Conservation (phyloP, 1,140 invertebrate genomes). For the Dreissena rostriformis region DNA sequence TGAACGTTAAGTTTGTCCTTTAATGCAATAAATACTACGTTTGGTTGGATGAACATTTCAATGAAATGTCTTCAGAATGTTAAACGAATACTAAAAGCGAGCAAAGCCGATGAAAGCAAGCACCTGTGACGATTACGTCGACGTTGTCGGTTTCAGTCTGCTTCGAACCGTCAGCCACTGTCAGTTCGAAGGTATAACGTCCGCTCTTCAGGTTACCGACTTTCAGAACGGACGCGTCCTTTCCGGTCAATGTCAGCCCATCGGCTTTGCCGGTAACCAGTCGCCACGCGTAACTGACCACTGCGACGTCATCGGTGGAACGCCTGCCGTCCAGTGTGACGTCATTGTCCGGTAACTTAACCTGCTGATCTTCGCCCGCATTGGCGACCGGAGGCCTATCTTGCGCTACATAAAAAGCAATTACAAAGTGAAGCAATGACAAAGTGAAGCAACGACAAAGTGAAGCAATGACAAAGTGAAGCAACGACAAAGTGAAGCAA, state of each 20-base stretch:
- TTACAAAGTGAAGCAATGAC: not conserved
- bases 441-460: too few relatives aligned
- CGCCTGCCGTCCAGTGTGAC: constrained; percentile 17
- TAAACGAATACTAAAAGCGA: too few relatives aligned
- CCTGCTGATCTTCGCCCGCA: constrained; percentile 12
- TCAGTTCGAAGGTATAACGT: constrained; percentile 11
- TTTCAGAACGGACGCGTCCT: not conserved
- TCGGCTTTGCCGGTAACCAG: not conserved
- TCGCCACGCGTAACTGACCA: constrained; percentile 20
- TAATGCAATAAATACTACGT: too few relatives aligned
- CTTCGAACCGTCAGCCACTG: constrained; percentile 3
- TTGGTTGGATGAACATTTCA: too few relatives aligned
- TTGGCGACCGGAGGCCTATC: constrained; percentile 27
- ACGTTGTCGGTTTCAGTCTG: constrained; percentile 29
- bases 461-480: too few relatives aligned
- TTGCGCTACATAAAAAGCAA: not conserved
- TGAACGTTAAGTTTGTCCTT: too few relatives aligned
- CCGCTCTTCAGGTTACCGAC: not conserved
- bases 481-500: too few relatives aligned
- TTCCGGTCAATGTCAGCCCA: not conserved
- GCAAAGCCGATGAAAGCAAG: not conserved
- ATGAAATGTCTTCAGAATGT: too few relatives aligned
- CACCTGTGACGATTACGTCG: constrained; percentile 6
- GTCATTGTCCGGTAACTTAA: not conserved
- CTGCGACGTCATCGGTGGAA: constrained; percentile 36